Evolutionary conservation across 2,888 invertebrate species (phyloP).

Genomic region (Agrenia bidenticulata): DNA sequence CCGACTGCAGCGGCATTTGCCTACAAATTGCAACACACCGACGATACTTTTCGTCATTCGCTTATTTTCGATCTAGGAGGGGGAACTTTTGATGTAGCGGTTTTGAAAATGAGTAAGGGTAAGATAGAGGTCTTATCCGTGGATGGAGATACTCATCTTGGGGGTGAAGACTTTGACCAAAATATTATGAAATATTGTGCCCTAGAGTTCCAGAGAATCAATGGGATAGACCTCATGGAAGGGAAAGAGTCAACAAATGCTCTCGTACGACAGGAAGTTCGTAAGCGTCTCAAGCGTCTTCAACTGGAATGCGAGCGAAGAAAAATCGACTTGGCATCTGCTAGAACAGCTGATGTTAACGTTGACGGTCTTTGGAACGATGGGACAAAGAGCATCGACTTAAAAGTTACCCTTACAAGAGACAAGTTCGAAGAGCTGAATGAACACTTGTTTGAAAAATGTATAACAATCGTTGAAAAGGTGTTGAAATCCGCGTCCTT

Average conservation of each 20-base stretch:
- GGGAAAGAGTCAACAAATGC: conserved; percentile 22
- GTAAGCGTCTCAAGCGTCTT: conserved; percentile 18
- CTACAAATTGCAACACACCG: conserved; percentile 61
- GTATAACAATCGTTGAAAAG: conserved; percentile 23
- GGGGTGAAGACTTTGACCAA: conserved; percentile 36
- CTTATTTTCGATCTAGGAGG: conserved; percentile 43
- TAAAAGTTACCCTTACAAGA: conserved; percentile 18
- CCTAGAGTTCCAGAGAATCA: conserved; percentile 60
- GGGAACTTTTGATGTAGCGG: conserved; percentile 47
- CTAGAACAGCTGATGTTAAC: background rate
- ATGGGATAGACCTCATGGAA: conserved; percentile 52
- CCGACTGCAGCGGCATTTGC: conserved; percentile 58
- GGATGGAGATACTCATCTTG: conserved; percentile 33
- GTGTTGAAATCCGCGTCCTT: conserved; percentile 9
- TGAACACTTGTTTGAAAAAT: conserved; percentile 13
- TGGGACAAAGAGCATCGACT: conserved; percentile 7
- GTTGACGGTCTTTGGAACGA: conserved; percentile 11
- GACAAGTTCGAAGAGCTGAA: conserved; percentile 28
- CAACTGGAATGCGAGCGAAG: conserved; percentile 23
- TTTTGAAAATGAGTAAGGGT: conserved; percentile 19
- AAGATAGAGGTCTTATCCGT: conserved; percentile 25
- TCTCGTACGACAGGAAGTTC: conserved; percentile 1
- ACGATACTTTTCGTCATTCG: conserved; percentile 18
- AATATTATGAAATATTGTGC: conserved; percentile 61
- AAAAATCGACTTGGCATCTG: conserved; percentile 26